Base-by-base conservation (phyloP, 2,888 invertebrate species). In the Sphaeridia pumilis region DNA sequence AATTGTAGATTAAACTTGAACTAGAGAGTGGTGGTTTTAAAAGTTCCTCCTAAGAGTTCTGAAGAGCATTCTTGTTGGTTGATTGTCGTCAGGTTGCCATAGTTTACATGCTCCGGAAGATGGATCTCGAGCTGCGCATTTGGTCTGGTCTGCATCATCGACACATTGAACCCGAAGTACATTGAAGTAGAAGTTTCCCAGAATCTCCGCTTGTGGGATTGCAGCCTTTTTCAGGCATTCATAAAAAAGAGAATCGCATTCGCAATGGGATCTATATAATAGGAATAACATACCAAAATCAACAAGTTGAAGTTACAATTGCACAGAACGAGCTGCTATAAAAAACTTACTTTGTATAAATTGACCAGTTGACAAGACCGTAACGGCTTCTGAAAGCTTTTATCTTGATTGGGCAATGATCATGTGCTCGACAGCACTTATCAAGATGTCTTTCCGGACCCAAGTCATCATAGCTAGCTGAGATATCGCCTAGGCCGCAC, bases 401-500 rank as follows among this genome's bases (percentile, higher is more conserved):
- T 41, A 83, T 75, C 70, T 90, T 89, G 47, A 83, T 78, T 2
- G 90, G 90, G 68, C 93, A 93, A 48, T 89, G 76, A 73, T 93
- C 92, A 70, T 93, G 93, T 17, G 82, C 82, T 55, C 90, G 78
- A 71, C 93, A 93, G 70, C 93, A 93, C 64, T 72, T 72, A 66
- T 89, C 89, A 65, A 86, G 79, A 28, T 74, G 73, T 67, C 70
- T 72, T 66, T 82, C 83, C 0, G 78, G 75, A 36, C 93, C 93
- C 59, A 92, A 74, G 71, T 92, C 90, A 70, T 82, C 82, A 72
- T 87, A 89, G 67, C 82, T 78, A 21, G 77, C 73, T 1, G 92
- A 90, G 62, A 87, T 81, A 70, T 90, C 90, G 1, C 90, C 90
- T 0, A 86, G 82, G 20, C 92, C 92, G 68, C 92, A 93, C 88